phyloP scores from a whole-genome alignment of 1,140 invertebrate genomes.

The Pissodes strobi region DNA sequence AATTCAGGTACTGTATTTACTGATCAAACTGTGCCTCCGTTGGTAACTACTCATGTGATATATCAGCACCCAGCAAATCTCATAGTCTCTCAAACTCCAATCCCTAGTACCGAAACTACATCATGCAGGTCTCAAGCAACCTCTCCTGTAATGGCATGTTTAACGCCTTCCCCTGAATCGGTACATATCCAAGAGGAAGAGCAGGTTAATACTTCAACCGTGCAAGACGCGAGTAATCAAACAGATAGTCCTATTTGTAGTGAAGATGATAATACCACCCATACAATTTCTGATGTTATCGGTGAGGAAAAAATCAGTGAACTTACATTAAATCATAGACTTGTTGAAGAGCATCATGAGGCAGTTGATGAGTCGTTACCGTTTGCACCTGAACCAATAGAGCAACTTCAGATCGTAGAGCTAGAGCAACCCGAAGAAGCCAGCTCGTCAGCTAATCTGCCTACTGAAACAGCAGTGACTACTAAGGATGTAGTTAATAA shows the following conservation, averaged over 20 bases:
- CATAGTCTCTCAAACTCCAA: slow-evolving; percentile 48
- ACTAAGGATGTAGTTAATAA: slow-evolving; percentile 5
- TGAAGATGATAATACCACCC: slow-evolving; percentile 57
- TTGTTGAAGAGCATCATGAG: not conserved
- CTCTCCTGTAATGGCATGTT: slow-evolving; percentile 60
- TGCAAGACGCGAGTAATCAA: slow-evolving; percentile 80
- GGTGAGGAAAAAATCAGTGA: slow-evolving; percentile 35
- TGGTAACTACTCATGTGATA: slow-evolving; percentile 60
- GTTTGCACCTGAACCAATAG: not conserved
- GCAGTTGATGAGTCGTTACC: not conserved
- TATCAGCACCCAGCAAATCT: slow-evolving; percentile 60
- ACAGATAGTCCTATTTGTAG: slow-evolving; percentile 68
- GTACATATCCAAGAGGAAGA: slow-evolving; percentile 47
- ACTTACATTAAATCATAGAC: not conserved
- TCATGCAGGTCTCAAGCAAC: slow-evolving; percentile 62
- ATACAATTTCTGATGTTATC: slow-evolving; percentile 37
- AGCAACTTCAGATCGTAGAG: slow-evolving; percentile 4
- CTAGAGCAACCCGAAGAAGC: slow-evolving; percentile 11
- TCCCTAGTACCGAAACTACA: slow-evolving; percentile 47
- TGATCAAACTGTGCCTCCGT: slow-evolving; percentile 47
- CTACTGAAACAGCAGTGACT: not conserved
- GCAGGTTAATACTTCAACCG: slow-evolving; percentile 51
- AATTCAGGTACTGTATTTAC: slow-evolving; percentile 58
- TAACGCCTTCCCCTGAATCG: slow-evolving; percentile 66
- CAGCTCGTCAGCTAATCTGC: not conserved